Evolutionary conservation across 2,797 vertebrate genomes (phyloP), one percentile per base, ranked within the genome.

Genomic region (Avahi laniger): DNA sequence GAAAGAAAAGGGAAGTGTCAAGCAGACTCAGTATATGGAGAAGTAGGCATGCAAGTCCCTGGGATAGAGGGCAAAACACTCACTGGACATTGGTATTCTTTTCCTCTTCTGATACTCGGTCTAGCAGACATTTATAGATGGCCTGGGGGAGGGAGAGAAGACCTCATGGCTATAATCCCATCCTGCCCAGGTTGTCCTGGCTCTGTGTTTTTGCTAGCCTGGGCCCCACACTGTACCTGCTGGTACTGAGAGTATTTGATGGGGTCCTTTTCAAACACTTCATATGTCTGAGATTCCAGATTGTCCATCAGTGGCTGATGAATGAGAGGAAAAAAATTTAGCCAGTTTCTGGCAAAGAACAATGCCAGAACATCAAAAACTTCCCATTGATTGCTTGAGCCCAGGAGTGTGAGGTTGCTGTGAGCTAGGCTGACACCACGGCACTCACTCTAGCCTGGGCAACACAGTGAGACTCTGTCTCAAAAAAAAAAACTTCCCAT

Each of bases 181-280:
- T 10, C 43, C 57, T 87, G 14, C 46, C 41, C 35, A 57, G 17
- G 10, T 48, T 30, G 70, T 13, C 59, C 61, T 6, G 1, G 54
- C 48, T 61, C 10, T 50, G 3, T 33, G 50, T 76, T 33, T 81
- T 52, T 78, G 48, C 33, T 83, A 57, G 2, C 43, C 80, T 69
- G 78, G 35, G 50, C 73, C 78, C 67, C 59, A 89, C 41, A 98
- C 59, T 84, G n/a, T 97, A 99, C 99, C 99, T 99, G 99, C 96
- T 99, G 99, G 98, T 99, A 99, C 90, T 99, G 99, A 72, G 99
- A 99, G 96, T 99, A 99, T 98, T 99, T 99, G 96, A 99, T 99
- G 24, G 99, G 99, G 97, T 99, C 99, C 96, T 99, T 99, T 98
- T 99, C 99, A 95, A 99, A 99, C 5, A 99, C 99, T 97, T 99